These are phyloP conservation scores for Sicus ferrugineus DNA, from an alignment of 2,888 invertebrate species.

Conservation along the genomic window DNA sequence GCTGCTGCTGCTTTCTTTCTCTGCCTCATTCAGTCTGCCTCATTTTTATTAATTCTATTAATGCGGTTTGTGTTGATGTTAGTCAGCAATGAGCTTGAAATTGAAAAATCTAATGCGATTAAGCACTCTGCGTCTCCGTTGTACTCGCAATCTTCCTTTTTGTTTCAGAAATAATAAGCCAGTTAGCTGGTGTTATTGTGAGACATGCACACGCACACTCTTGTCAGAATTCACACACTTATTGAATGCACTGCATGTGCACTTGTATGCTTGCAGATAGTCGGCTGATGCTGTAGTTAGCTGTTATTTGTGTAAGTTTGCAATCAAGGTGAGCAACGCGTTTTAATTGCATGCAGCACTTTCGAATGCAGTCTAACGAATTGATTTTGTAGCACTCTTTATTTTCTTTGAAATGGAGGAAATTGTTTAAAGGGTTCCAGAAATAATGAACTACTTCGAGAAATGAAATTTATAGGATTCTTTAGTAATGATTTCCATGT, in stretches of 20 bases:
- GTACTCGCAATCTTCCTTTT: conserved; percentile 3
- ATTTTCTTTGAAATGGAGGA: conserved; percentile 2
- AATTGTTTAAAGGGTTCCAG: too few relatives aligned
- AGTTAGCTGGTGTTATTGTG: not conserved
- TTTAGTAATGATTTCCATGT: too few relatives aligned
- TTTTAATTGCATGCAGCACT: conserved; percentile 24
- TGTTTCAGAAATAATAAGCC: conserved; percentile 17
- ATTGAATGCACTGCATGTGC: not conserved
- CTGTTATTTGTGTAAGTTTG: conserved; percentile 3
- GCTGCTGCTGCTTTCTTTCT: not conserved
- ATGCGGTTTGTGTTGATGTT: not conserved
- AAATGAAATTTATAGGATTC: too few relatives aligned
- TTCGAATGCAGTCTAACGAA: conserved; percentile 16
- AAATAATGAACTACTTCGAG: too few relatives aligned
- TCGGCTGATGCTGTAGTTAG: conserved; percentile 8
- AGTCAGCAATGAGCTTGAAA: conserved; percentile 43
- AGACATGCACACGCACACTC: not conserved
- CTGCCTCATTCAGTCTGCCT: not conserved
- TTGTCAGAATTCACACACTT: not conserved
- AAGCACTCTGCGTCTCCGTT: not conserved
- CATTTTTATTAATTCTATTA: not conserved
- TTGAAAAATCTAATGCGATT: conserved; percentile 39
- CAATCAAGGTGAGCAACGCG: conserved; percentile 30
- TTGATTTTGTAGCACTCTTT: conserved; percentile 11
- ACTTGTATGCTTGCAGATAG: conserved; percentile 7